These are phyloP conservation scores for Reticulitermes lucifugus DNA, from an alignment of 2,888 invertebrate species.

Conservation along the genomic window DNA sequence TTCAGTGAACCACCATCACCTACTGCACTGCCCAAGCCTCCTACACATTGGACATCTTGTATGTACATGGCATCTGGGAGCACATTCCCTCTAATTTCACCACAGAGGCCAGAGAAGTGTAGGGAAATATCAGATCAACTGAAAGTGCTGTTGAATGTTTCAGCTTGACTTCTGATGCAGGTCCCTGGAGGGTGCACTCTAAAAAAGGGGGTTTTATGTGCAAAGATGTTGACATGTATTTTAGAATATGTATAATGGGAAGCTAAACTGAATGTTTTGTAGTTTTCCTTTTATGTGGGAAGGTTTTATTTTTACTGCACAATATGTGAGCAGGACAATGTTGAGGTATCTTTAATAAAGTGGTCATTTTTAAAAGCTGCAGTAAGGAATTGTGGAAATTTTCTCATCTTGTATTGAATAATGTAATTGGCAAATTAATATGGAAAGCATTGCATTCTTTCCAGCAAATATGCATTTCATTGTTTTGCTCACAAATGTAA, in stretches of 20 bases:
- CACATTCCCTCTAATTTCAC: conserved; percentile 50
- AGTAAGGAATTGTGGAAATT: conserved; percentile 34
- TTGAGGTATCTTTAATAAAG: conserved; percentile 42
- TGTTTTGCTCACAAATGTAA: conserved; percentile 54
- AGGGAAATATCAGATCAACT: conserved; percentile 68
- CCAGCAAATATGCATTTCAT: conserved; percentile 48
- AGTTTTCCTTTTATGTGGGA: conserved; percentile 52
- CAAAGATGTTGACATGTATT: conserved; percentile 48
- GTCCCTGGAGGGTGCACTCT: conserved; percentile 36
- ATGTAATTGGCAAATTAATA: conserved; percentile 48
- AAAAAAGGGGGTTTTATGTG: conserved; percentile 44
- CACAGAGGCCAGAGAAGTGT: conserved; percentile 55
- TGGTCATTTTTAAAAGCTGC: conserved; percentile 47
- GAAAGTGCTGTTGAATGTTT: conserved; percentile 74
- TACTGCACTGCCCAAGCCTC: conserved; percentile 82
- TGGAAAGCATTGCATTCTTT: conserved; percentile 36
- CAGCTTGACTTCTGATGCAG: conserved; percentile 57
- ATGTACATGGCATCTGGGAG: conserved; percentile 52
- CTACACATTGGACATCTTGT: conserved; percentile 77
- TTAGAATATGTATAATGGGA: conserved; percentile 54
- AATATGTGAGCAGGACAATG: conserved; percentile 54
- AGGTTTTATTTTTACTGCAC: conserved; percentile 54
- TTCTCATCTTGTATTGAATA: conserved; percentile 31
- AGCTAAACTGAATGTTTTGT: conserved; percentile 51
- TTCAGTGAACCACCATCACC: conserved; percentile 87